Percentiles rank a stretch among this genome's conserved stretches.
Conservation (phyloP, 2,888 invertebrate species). For the Lamellibrachia columna region DNA sequence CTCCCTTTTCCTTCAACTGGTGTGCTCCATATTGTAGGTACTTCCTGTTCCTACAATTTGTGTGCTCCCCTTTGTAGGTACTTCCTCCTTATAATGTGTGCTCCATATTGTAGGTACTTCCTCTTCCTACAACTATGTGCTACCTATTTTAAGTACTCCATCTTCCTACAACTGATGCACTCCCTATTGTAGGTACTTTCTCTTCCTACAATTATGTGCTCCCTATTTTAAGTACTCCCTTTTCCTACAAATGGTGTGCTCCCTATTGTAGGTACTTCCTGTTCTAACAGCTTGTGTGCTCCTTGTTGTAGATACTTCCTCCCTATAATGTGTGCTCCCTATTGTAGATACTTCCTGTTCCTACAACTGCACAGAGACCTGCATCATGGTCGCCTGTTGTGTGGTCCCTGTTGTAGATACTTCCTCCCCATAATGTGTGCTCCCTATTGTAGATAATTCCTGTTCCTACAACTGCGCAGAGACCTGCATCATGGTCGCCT, state of each 20-base stretch:
- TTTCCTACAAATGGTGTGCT: background rate
- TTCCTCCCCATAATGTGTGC: background rate
- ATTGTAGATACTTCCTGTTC: background rate
- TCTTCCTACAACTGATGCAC: background rate
- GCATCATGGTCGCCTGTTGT: no score
- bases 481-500: no score
- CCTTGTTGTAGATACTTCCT: no score
- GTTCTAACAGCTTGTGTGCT: background rate
- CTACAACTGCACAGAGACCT: no score
- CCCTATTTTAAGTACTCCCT: background rate
- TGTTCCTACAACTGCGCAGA: constrained; percentile 81
- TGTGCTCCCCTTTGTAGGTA: background rate
- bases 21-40: no score
- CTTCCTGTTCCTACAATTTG: background rate
- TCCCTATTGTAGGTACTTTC: background rate
- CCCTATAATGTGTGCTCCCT: no score
- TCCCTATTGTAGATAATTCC: constrained; percentile 76
- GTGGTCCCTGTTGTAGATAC: background rate
- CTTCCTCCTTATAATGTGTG: background rate
- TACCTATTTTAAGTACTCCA: background rate
- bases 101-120: background rate
- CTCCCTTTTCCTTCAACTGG: background rate
- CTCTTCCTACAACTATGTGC: background rate
- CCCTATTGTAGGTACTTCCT: background rate
- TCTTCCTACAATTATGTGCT: background rate